phyloP scores from a whole-genome alignment of 2,797 vertebrate species.

The Halcyon badia region DNA sequence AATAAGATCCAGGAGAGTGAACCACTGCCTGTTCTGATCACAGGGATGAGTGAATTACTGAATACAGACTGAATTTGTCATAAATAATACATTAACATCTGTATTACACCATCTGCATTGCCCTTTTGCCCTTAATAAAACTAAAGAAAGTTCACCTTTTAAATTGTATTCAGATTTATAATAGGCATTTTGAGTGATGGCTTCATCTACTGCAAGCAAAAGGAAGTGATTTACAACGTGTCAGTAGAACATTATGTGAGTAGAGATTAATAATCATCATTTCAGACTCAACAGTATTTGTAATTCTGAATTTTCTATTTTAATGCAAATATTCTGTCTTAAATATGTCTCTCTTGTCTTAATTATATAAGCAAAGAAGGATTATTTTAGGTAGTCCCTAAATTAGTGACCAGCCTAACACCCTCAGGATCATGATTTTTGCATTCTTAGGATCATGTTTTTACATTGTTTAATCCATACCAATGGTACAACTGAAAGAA shows the following conservation, averaged over 20 bases:
- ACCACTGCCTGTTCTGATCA: not conserved
- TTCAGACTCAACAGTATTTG: conserved; percentile 77
- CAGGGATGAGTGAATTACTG: not conserved
- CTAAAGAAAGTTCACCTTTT: not conserved
- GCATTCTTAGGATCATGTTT: not conserved
- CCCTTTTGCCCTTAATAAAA: conserved; percentile 3
- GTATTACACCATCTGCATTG: conserved; percentile 11
- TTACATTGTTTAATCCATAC: conserved; percentile 25
- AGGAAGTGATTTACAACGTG: conserved; percentile 50
- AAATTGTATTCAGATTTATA: conserved; percentile 9
- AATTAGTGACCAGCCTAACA: conserved; percentile 67
- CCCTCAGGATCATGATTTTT: conserved; percentile 24
- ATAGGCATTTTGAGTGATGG: conserved; percentile 41
- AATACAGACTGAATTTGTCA: not conserved
- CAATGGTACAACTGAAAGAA: conserved; percentile 3
- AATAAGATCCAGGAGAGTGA: not conserved
- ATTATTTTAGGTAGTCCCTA: conserved; percentile 32
- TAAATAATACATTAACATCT: not conserved
- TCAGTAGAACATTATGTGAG: conserved; percentile 44
- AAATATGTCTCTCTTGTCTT: conserved; percentile 72
- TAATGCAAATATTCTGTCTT: conserved; percentile 76
- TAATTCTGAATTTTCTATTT: conserved; percentile 73
- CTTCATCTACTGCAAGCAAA: conserved; percentile 11
- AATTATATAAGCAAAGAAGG: conserved; percentile 61
- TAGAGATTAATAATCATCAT: conserved; percentile 69